Evolutionary conservation across 1,140 invertebrate genomes (phyloP).

Genomic region (Aplysia californica): DNA sequence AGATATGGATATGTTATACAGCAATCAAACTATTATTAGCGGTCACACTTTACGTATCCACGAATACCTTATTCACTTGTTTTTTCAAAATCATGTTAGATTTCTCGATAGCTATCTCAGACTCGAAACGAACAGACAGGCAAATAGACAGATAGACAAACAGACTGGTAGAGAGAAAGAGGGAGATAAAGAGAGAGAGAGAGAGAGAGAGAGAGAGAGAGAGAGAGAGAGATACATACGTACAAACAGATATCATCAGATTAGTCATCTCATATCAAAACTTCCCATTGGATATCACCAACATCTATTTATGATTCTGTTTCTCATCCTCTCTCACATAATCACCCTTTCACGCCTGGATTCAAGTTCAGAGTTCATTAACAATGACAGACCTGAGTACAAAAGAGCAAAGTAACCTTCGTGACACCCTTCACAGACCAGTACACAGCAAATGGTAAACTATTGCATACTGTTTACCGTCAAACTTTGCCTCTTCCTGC

Average conservation of each 20-base stretch:
- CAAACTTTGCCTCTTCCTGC: too few relatives aligned
- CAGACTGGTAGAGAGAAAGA: too few relatives aligned
- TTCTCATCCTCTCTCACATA: too few relatives aligned
- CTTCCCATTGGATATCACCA: not conserved
- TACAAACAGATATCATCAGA: not conserved
- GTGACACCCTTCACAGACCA: too few relatives aligned
- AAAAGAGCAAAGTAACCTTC: not conserved
- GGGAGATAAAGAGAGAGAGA: constrained; percentile 12
- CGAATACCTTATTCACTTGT: not conserved
- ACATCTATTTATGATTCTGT: too few relatives aligned
- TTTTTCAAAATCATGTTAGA: not conserved
- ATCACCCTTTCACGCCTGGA: too few relatives aligned
- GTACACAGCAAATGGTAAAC: too few relatives aligned
- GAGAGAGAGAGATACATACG: too few relatives aligned
- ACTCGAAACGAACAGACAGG: not conserved
- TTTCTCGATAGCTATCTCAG: not conserved
- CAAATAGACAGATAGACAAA: too few relatives aligned
- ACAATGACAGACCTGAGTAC: not conserved
- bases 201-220: constrained; percentile 11
- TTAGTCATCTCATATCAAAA: too few relatives aligned
- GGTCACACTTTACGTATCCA: not conserved
- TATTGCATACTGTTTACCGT: too few relatives aligned
- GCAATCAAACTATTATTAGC: not conserved
- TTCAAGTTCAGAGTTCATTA: not conserved
- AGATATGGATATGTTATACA: too few relatives aligned